Base-by-base conservation (phyloP, 2,113 vertebrate genomes). In the Zosterops pallidus region DNA sequence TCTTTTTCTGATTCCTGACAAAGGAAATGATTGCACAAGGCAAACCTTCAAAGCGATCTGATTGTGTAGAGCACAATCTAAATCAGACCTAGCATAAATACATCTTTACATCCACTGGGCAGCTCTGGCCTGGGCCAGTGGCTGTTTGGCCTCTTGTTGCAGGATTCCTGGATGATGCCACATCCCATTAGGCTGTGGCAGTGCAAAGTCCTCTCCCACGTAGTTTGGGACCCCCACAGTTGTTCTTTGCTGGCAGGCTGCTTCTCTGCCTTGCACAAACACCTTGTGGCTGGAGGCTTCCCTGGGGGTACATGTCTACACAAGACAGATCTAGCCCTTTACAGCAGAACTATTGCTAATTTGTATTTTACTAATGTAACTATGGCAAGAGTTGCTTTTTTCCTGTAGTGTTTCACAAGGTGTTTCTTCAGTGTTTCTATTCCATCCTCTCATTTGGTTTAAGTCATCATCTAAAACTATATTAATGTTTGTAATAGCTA, bases 1-100 rank as follows among this genome's bases (percentile, higher is more conserved):
- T 77, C 94, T 97, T 94, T 96, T 95, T 89, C 95, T 94, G 92
- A 95, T 93, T 96, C 89, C 80, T 92, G 83, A 93, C 94, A 96
- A 96, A 95, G 83, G 95, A 92, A 92, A 56, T 97, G 96, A 97
- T 95, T 96, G 94, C 92, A 90, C 55, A 52, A 94, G 89, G 86
- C 89, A 96, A 95, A 94, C 80, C 92, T 94, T 95, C 92, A 89
- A 81, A 96, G 91, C 7, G 16, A 90, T 83, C 79, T 90, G 96
- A 96, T 93, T 95, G 89, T 95, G 89, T 64, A 37, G 83, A 90
- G 72, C 76, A 88, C 89, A 81, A 7, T 91, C 86, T 92, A 83
- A 81, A 92, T 90, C 95, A 96, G 83, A 94, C 72, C 52, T 75
- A 75, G 90, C 89, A 81, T 67, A 95, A 94, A 92, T 92, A 83